phyloP scores from a whole-genome alignment of 2,888 invertebrate species.

The Euplexia lucipara region DNA sequence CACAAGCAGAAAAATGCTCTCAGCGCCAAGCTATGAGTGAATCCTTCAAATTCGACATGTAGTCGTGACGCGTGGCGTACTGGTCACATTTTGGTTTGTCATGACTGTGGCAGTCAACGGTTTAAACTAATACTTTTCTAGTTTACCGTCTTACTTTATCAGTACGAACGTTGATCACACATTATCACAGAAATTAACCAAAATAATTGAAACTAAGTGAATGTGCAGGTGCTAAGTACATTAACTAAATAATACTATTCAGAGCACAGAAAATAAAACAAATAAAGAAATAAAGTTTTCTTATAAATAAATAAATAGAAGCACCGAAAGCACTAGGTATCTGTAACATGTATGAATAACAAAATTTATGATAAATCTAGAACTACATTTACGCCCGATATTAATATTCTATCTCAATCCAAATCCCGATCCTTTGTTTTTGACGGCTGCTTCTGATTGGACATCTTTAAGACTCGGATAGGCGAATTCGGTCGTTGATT shows the following conservation, averaged over 20 bases:
- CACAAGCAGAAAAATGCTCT: no score
- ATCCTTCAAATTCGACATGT: no score
- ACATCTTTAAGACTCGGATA: no score
- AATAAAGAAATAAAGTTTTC: constrained; percentile 18
- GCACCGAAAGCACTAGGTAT: constrained; percentile 22
- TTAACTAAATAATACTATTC: constrained; percentile 43
- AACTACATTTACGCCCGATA: constrained; percentile 3
- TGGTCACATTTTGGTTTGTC: no score
- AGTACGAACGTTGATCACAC: constrained; percentile 55
- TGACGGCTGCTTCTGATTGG: no score
- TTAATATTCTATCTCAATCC: no score
- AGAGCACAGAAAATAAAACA: constrained; percentile 35
- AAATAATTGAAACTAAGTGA: constrained; percentile 38
- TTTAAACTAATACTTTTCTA: constrained; percentile 48
- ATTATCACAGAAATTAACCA: constrained; percentile 62
- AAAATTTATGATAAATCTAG: constrained; percentile 12
- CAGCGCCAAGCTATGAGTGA: no score
- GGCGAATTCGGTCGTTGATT: no score
- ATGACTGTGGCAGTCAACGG: no score
- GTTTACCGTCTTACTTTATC: constrained; percentile 38
- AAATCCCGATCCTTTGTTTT: no score
- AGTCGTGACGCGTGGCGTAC: no score
- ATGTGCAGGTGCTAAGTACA: constrained; percentile 47
- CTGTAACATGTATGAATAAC: constrained; percentile 10
- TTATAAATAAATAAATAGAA: constrained; percentile 33